A percentile compares a stretch with the other conserved stretches of the same genome.
Conservation (phyloP, 1,140 invertebrate species). For the Bombus superbus region DNA sequence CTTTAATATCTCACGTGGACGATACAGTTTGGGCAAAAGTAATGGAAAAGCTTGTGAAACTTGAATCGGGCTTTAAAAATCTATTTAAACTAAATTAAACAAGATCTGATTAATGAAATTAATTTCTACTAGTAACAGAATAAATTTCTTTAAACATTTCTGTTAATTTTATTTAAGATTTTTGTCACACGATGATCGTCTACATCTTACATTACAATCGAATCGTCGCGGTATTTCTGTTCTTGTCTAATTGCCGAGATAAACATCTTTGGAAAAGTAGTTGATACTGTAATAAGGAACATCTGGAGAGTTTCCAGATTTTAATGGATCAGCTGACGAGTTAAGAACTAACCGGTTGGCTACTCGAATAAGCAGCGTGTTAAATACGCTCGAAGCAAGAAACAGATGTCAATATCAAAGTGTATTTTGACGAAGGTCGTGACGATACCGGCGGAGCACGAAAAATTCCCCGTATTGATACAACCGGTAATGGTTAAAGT, state of each 20-base stretch:
- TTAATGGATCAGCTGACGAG: background rate
- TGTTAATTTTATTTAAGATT: background rate
- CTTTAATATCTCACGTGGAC: no score
- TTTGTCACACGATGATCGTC: no score
- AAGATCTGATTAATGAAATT: no score
- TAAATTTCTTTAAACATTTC: background rate
- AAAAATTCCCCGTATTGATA: background rate
- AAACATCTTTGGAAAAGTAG: background rate
- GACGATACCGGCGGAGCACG: background rate
- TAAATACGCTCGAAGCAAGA: background rate
- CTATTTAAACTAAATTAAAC: no score
- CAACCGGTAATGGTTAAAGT: background rate
- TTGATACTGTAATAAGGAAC: background rate
- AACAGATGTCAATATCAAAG: background rate
- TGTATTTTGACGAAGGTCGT: background rate
- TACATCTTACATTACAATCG: background rate
- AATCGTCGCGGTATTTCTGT: background rate
- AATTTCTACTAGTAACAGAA: no score
- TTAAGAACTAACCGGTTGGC: background rate
- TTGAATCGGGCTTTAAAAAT: no score
- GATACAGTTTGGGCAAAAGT: no score
- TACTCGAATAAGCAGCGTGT: background rate
- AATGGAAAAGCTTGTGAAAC: no score
- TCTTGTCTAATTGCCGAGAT: background rate
- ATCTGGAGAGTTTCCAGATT: slow-evolving; percentile 10